phyloP scores from a whole-genome alignment of 2,888 invertebrate genomes.

The Himalopsyche kuldschensis region DNA sequence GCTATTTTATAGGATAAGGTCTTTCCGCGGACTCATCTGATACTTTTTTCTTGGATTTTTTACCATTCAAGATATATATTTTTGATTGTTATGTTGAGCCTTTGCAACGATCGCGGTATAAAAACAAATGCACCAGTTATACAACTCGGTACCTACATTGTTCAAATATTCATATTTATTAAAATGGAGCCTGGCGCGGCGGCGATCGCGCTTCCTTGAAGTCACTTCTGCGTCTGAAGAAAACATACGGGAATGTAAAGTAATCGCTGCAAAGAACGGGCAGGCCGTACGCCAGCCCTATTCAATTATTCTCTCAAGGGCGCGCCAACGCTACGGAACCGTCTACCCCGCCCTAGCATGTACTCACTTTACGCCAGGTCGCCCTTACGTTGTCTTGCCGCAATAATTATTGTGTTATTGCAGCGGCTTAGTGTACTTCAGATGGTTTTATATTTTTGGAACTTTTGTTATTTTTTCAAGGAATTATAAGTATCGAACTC shows the following conservation, averaged over 20 bases:
- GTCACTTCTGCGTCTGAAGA: not conserved
- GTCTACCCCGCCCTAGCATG: not conserved
- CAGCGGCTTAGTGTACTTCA: not conserved
- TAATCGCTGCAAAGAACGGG: not conserved
- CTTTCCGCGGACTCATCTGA: too few relatives aligned
- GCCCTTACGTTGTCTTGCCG: not conserved
- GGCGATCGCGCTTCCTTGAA: not conserved
- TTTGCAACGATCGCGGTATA: not conserved
- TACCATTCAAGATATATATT: too few relatives aligned
- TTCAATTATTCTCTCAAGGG: slow-evolving; percentile 13
- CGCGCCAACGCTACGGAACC: not conserved
- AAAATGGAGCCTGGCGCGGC: slow-evolving; percentile 2
- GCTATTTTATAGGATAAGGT: too few relatives aligned
- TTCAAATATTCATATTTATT: slow-evolving; percentile 16
- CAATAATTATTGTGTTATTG: not conserved
- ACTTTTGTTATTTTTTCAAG: not conserved
- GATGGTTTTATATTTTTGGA: not conserved
- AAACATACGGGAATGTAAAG: not conserved
- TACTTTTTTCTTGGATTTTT: too few relatives aligned
- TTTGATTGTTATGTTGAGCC: too few relatives aligned
- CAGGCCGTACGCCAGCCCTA: not conserved
- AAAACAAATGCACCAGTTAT: not conserved
- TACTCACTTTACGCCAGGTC: not conserved
- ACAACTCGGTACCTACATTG: not conserved
- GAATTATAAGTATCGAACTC: too few relatives aligned